Percentiles rank a stretch among this genome's conserved stretches.
phyloP scores from a whole-genome alignment of 30 jellyfish, hydroid and myxozoan species.

The Aurelia sp. region DNA sequence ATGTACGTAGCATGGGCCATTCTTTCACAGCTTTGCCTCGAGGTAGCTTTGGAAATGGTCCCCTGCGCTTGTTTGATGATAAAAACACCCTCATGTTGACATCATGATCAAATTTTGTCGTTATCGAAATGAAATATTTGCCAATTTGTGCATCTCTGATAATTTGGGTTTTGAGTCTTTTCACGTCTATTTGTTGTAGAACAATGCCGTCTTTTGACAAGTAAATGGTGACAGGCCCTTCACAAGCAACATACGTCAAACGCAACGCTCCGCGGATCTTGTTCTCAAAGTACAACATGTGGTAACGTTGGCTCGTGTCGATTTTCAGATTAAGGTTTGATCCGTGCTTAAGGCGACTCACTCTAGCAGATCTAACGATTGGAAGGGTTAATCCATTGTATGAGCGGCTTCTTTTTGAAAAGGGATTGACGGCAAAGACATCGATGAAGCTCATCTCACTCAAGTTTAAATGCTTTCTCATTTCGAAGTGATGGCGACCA shows the following conservation, averaged over 20 bases:
- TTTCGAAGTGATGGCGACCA: constrained; percentile 30
- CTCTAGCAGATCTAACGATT: background rate
- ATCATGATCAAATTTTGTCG: constrained; percentile 4
- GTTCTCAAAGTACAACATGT: constrained; percentile 33
- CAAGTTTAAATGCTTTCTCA: constrained; percentile 21
- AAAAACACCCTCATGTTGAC: constrained; percentile 19
- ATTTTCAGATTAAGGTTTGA: constrained; percentile 41
- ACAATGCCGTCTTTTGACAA: constrained; percentile 20
- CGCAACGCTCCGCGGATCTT: constrained; percentile 20
- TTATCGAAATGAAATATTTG: constrained; percentile 31
- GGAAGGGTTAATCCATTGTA: constrained; percentile 46
- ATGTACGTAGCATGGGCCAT: constrained; percentile 70
- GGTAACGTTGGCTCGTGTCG: constrained; percentile 16
- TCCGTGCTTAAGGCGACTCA: constrained; percentile 34
- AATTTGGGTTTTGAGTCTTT: constrained; percentile 32
- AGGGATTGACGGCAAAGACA: constrained; percentile 60
- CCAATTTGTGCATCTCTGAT: constrained; percentile 45
- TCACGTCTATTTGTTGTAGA: background rate
- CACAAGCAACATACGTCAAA: constrained; percentile 43
- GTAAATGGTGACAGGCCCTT: constrained; percentile 43
- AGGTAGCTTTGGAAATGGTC: constrained; percentile 61
- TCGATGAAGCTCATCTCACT: constrained; percentile 15
- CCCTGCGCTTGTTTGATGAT: constrained; percentile 32
- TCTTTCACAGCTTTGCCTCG: constrained; percentile 54
- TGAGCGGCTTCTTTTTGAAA: constrained; percentile 56